Conservation (phyloP, 2,888 invertebrate species). For the Tyria jacobaeae region DNA sequence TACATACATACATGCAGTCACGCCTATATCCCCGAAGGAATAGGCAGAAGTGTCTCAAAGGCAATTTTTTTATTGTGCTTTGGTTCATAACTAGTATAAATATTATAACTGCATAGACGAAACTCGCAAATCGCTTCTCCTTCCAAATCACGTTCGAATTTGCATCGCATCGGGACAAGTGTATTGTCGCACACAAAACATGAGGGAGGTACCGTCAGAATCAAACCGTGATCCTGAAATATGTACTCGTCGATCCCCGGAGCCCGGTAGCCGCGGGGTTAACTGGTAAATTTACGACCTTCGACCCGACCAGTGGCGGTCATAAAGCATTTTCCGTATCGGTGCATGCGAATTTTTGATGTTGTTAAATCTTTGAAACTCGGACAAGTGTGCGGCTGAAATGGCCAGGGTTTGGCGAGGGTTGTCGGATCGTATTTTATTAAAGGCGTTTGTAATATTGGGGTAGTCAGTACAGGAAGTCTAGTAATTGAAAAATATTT, state of each 20-base stretch:
- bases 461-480: background rate
- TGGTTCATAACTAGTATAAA: too few relatives aligned
- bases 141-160: conserved; percentile 51
- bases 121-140: conserved; percentile 4
- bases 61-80: too few relatives aligned
- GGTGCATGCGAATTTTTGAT: conserved; percentile 64
- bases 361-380: conserved; percentile 57
- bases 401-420: conserved; percentile 23
- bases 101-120: background rate
- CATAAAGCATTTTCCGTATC: conserved; percentile 67
- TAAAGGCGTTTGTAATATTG: conserved; percentile 10
- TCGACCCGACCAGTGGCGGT: conserved; percentile 51
- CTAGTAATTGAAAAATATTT: background rate
- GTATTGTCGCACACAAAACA: conserved; percentile 56
- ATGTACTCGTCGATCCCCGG: conserved; percentile 59
- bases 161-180: conserved; percentile 54
- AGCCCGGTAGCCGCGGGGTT: conserved; percentile 53
- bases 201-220: conserved; percentile 49
- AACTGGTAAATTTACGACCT: conserved; percentile 71
- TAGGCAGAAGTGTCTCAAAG: too few relatives aligned
- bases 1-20: too few relatives aligned
- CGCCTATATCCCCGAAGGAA: too few relatives aligned
- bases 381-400: conserved; percentile 48
- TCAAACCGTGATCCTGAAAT: conserved; percentile 67
- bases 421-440: conserved; percentile 22